Conservation (phyloP, 2,113 vertebrate genomes). For the Emydocephalus ijimae region DNA sequence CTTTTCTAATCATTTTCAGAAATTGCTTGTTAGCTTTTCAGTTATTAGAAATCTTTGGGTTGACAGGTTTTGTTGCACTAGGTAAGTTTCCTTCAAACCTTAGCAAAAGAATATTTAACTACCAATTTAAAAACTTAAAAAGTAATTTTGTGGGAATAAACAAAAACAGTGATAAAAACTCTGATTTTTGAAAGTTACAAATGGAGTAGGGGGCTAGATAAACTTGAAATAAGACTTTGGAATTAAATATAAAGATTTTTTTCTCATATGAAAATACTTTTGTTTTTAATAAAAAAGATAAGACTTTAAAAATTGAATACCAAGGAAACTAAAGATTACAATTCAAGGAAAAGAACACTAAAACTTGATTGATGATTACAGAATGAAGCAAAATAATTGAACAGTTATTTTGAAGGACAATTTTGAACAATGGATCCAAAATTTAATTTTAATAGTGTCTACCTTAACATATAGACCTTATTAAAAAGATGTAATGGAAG, state of each 20-base stretch:
- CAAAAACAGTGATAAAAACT: background rate
- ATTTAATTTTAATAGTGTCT: background rate
- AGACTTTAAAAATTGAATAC: background rate
- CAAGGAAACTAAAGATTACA: background rate
- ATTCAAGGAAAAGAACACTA: background rate
- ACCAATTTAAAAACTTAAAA: background rate
- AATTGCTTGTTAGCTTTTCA: background rate
- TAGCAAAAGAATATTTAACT: background rate
- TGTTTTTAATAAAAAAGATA: background rate
- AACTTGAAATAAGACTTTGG: background rate
- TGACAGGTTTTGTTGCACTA: background rate
- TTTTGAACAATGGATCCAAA: background rate
- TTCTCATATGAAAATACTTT: background rate
- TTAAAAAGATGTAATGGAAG: background rate
- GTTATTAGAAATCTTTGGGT: background rate
- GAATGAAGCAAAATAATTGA: background rate
- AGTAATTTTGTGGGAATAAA: background rate
- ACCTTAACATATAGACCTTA: background rate
- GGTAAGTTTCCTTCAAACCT: background rate
- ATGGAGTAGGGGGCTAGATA: background rate
- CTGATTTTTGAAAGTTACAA: background rate
- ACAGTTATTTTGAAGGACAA: background rate
- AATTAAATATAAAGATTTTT: background rate
- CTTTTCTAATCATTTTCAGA: background rate
- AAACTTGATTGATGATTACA: background rate